Evolutionary conservation across 92 coral and sea anemone species (phyloP).

Genomic region (Heteractis magnifica): DNA sequence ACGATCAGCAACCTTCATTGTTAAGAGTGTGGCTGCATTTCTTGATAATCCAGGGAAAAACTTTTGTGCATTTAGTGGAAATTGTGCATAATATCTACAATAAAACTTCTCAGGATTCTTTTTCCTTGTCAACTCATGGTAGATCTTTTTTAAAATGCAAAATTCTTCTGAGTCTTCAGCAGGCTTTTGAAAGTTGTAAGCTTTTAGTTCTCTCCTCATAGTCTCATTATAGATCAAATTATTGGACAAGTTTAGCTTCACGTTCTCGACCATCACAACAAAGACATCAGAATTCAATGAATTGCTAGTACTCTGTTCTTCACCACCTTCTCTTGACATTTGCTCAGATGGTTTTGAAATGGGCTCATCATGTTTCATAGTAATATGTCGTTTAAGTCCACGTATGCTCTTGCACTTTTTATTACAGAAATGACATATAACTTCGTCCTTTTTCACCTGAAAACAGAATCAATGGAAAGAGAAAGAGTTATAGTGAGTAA

Average conservation of each 20-base stretch:
- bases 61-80: conserved; percentile 39
- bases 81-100: conserved; percentile 49
- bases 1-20: conserved; percentile 58
- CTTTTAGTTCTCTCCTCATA: conserved; percentile 37
- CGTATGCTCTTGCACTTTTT: conserved; percentile 1
- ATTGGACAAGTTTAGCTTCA: conserved; percentile 16
- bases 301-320: neutral
- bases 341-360: conserved; percentile 12
- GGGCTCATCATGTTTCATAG: neutral
- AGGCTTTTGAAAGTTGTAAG: conserved; percentile 23
- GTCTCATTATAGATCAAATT: conserved; percentile 17
- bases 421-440: neutral
- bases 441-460: neutral
- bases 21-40: conserved; percentile 58
- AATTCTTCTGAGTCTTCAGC: conserved; percentile 39
- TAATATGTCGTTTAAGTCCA: conserved; percentile 3
- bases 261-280: neutral
- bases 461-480: neutral
- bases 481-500: neutral
- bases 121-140: conserved; percentile 31
- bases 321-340: neutral
- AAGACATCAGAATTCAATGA: conserved; percentile 3
- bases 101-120: conserved; percentile 54
- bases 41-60: conserved; percentile 49
- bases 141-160: conserved; percentile 18